Base-by-base conservation (phyloP, 2,797 vertebrate species). In the Luscinia megarhynchos region DNA sequence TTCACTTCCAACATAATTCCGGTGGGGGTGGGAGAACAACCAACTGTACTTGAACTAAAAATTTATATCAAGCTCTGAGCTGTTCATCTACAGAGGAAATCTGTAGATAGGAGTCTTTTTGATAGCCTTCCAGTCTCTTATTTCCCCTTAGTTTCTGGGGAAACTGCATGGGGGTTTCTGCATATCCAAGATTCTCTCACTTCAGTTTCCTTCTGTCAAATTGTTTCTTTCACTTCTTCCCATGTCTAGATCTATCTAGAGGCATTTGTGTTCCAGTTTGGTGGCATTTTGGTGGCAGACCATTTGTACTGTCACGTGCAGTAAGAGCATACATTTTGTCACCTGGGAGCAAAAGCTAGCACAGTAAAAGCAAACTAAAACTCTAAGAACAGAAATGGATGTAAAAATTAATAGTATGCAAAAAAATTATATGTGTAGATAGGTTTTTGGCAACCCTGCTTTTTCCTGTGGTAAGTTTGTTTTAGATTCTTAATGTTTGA, bases 1-100 rank as follows among this genome's bases (percentile, higher is more conserved):
- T 94, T 81, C 15, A 13, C 12, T 43, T 89, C 23, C 58, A 76
- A 12, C 2, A 4, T 62, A 61, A 36, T 58, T 84, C 15, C 0
- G 0, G 15, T 11, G 5, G 4, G 8, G 4, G 8, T 48, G 12
- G 11, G 26, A 78, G 46, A 66, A 10, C 5, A 76, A 59, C 9
- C 27, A 50, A 6, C 27, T 59, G 32, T 82, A 38, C 5, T 66
- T 69, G 20, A 88, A 73, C 9, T 77, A 61, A 89, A 73, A 63
- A 38, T 40, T 15, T 82, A 6, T 23, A 5, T 69, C 23, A 41
- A 69, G 22, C 51, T 91, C 14, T 75, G 58, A 75, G 9, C 21
- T 29, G 29, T 61, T 68, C n/a, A 20, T 76, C 10, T 53, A 10
- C 32, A 38, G 15, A 0, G 0, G 18, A 64, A 57, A 40, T 90